Base-by-base conservation (phyloP, 1,140 invertebrate genomes). In the Gryon sp. region DNA sequence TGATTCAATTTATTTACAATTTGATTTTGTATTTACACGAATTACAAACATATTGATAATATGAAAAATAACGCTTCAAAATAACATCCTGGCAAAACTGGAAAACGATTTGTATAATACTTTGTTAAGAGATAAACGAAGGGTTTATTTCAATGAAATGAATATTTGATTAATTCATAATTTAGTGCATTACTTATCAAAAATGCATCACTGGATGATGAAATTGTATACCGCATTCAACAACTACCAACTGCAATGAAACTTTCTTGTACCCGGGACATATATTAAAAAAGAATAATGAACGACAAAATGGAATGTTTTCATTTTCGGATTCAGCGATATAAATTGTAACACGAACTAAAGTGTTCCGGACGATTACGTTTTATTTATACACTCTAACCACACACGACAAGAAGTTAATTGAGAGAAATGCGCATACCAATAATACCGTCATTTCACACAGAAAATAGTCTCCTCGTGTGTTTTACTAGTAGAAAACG, bases 121-220 rank as follows among this genome's bases (percentile, higher is more conserved):
- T 19, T 11, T 43, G 50, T 46, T 45, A 26, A 46, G 22, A 20
- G 45, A 52, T 57, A 57, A 30, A 30, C 18, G 22, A 40, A 55
- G 63, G 50, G 52, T 22, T 68, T 28, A 57, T 68, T 68, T 57
- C 30, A 52, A 53, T 69, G 52, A 34, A 69, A 59, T 69, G 65
- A 69, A 69, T 68, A 68, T 34, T 57, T 68, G 57, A 68, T 68
- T 68, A 52, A 68, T 57, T 59, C 53, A 59, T 69, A 69, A 69
- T 69, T 69, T 55, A 57, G 40, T 57, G 50, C n/a, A n/a, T n/a
- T n/a, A n/a, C 50, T 32, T 50, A 55, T 55, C 59, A 57, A 68
- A 68, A 68, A 66, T 19, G 40, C 62, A 40, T 55, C 28, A 55
- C 22, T 24, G 36, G 46, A 43, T 46, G 62, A 66, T 48, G 43